Evolutionary conservation across 1,140 invertebrate species (phyloP).

Genomic region (Drosophila murphyi): DNA sequence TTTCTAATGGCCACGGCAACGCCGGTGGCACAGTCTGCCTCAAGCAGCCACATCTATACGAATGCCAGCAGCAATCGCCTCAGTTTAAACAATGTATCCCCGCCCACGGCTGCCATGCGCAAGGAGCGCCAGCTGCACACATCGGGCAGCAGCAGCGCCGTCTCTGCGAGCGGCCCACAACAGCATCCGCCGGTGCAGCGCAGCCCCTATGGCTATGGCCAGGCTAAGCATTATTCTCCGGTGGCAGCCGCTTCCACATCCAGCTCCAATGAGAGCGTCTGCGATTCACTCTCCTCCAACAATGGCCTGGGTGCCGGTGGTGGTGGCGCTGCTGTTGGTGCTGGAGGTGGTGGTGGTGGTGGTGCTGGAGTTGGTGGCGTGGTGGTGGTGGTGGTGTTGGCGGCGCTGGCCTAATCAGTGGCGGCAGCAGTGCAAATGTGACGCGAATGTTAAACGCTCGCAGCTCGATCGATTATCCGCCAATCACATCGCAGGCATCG

Average conservation of each 20-base stretch:
- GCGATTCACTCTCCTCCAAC: constrained; percentile 86
- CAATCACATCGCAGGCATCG: constrained; percentile 64
- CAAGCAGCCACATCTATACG: constrained; percentile 67
- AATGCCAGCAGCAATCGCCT: constrained; percentile 58
- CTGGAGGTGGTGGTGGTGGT: not conserved
- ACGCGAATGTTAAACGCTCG: constrained; percentile 47
- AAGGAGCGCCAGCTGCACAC: constrained; percentile 65
- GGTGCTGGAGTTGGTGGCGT: too few relatives aligned
- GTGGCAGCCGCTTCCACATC: constrained; percentile 85
- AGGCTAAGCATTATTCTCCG: constrained; percentile 74
- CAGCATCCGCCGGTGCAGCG: constrained; percentile 78
- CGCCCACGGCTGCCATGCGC: constrained; percentile 68
- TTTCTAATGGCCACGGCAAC: constrained; percentile 74
- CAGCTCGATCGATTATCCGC: constrained; percentile 68
- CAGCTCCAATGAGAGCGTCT: constrained; percentile 91
- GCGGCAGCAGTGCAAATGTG: constrained; percentile 47
- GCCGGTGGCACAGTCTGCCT: constrained; percentile 68
- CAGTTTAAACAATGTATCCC: constrained; percentile 74
- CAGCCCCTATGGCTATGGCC: constrained; percentile 67
- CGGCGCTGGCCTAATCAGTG: constrained; percentile 13
- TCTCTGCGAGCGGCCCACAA: constrained; percentile 49
- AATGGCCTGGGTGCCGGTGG: constrained; percentile 70
- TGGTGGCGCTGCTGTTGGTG: constrained; percentile 12
- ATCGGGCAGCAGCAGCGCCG: constrained; percentile 34
- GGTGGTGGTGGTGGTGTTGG: constrained; percentile 17